These are phyloP conservation scores for Saimiri boliviensis DNA, from an alignment of 2,113 vertebrate species.

Conservation along the genomic window DNA sequence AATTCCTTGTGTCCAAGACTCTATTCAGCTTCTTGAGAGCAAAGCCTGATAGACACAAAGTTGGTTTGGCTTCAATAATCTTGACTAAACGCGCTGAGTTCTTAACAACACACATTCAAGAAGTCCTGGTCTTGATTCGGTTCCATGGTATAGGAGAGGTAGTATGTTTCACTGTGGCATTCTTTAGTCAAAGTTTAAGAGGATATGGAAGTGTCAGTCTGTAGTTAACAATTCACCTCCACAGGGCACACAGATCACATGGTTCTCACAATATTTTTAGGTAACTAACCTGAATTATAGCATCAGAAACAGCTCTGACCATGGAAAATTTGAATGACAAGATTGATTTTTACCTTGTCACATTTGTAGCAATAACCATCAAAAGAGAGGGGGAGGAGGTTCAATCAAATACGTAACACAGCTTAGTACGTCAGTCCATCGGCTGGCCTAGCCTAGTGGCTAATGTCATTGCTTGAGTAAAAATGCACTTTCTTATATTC, in stretches of 20 bases:
- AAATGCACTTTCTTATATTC: background rate
- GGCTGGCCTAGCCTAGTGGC: background rate
- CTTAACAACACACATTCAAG: background rate
- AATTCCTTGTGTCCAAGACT: background rate
- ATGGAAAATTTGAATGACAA: background rate
- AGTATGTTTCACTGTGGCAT: background rate
- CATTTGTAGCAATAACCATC: conserved; percentile 19
- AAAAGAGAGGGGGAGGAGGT: background rate
- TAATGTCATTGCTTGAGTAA: background rate
- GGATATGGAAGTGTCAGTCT: background rate
- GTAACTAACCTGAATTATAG: background rate
- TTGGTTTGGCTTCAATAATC: background rate
- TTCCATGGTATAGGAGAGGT: background rate
- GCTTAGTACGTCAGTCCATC: background rate
- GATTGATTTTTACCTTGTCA: conserved; percentile 7
- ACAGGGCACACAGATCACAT: background rate
- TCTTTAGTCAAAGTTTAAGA: background rate
- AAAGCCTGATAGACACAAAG: background rate
- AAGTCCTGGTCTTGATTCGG: background rate
- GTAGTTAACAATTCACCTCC: background rate
- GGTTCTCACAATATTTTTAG: background rate
- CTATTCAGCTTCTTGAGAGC: background rate
- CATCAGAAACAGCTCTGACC: background rate
- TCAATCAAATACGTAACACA: background rate
- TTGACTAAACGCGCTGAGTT: background rate